Base-by-base conservation (phyloP, 2,888 invertebrate species). In the Eurois occulta region DNA sequence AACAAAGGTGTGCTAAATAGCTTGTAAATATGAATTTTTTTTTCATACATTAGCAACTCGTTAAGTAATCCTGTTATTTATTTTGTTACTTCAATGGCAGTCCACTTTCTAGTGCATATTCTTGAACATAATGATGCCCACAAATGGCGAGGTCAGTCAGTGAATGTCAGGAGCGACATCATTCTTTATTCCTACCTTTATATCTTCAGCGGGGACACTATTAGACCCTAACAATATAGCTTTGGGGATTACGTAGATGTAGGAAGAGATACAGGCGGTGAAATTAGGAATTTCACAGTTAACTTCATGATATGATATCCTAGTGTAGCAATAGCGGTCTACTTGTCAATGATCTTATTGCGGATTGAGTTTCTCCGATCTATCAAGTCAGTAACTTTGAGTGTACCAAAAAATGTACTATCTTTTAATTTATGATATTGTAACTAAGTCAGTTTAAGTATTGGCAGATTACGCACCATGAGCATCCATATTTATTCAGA, bases 161-260 rank as follows among this genome's bases (percentile, higher is more conserved):
- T 43, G 71, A 83, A 86, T 83, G 80, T 87, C 87, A 88, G 67
- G 60, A 60, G 70, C 52, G 68, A 72, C 70, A 69, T 86, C 75
- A 79, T 83, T 81, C 78, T 88, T 81, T 85, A 85, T 85, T 77
- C 65, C 1, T 70, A 65, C 43, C 71, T 81, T 75, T 74, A 68
- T 82, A 67, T 72, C 60, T 72, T 77, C 55, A 43, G 64, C 60
- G 52, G 55, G 66, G 64, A 35, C 72, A 66, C 68, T 64, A 68
- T 79, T 75, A 74, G 28, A 80, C 55, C 69, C 68, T 81, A 85
- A 83, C 83, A 78, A 87, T 79, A 71, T 76, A 77, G 86, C 75
- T 81, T 80, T 58, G 64, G 73, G 72, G 13, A 2, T 24, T 3
- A 7, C 77, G n/a, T 52, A 5, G 62, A 86, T 62, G 18, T 80